Conservation (phyloP, 2,797 vertebrate genomes). For the Ciconia nigra region DNA sequence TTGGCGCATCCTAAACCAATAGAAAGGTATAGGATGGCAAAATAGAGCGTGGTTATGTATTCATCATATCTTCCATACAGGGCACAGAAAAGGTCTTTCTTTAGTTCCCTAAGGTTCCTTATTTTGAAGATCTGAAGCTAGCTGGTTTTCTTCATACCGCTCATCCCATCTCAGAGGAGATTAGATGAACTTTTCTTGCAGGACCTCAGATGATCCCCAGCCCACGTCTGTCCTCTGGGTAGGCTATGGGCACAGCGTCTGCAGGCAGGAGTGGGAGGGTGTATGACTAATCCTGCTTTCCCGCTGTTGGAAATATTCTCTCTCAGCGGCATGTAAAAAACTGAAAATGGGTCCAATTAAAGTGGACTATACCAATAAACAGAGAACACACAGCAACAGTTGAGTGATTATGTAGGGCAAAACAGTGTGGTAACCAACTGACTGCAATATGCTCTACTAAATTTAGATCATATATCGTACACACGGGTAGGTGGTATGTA, state of each 20-base stretch:
- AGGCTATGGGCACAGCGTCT: not conserved
- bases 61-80: not conserved
- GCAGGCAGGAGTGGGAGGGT: not conserved
- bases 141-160: not conserved
- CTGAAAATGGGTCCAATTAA: not conserved
- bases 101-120: not conserved
- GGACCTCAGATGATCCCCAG: not conserved
- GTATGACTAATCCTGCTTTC: not conserved
- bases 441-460: not conserved
- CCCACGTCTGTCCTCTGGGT: not conserved
- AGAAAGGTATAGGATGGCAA: not conserved
- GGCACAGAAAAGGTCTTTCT: not conserved
- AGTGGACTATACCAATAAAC: not conserved
- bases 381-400: not conserved
- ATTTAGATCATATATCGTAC: not conserved
- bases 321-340: not conserved
- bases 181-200: not conserved
- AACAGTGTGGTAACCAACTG: not conserved
- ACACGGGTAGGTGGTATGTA: not conserved
- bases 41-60: not conserved
- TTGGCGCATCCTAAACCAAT: not conserved
- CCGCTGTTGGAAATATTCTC: not conserved
- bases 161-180: not conserved
- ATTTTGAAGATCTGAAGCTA: not conserved
- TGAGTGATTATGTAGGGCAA: not conserved